A percentile compares a stretch with the other conserved stretches of the same genome.
These are phyloP conservation scores for Aspidoscelis tigris DNA, from an alignment of 2,113 vertebrate genomes.

Conservation along the genomic window DNA sequence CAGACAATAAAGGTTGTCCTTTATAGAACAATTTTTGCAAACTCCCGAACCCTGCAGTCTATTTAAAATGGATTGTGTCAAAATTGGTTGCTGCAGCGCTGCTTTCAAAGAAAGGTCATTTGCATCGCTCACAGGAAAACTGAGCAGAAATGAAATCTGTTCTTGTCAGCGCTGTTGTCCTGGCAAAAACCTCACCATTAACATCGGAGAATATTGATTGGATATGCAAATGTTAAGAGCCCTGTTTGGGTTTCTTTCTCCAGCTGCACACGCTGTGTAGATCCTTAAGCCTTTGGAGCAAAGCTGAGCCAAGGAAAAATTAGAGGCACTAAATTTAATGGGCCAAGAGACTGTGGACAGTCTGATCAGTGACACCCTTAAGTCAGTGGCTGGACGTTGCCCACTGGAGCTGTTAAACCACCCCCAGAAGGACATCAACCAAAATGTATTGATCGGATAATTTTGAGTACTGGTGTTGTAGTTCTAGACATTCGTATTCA, in stretches of 20 bases:
- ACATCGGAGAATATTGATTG: not conserved
- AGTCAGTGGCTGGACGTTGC: not conserved
- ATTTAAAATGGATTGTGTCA: conserved; percentile 37
- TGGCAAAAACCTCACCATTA: not conserved
- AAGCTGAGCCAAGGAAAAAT: not conserved
- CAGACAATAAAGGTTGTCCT: conserved; percentile 14
- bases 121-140: not conserved
- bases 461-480: too few relatives aligned
- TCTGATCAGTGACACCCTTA: not conserved
- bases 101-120: conserved; percentile 1
- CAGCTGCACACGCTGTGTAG: not conserved
- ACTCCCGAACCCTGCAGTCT: conserved; percentile 6
- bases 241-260: not conserved
- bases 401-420: not conserved
- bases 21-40: conserved; percentile 39
- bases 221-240: not conserved
- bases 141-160: not conserved
- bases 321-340: not conserved
- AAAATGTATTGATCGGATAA: not conserved
- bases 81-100: not conserved
- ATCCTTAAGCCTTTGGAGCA: not conserved
- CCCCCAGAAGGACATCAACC: not conserved
- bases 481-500: too few relatives aligned
- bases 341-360: not conserved
- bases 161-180: not conserved